A percentile compares a stretch with the other conserved stretches of the same genome.
Conservation (phyloP, 1,140 invertebrate species). For the Heliconius melpomene region DNA sequence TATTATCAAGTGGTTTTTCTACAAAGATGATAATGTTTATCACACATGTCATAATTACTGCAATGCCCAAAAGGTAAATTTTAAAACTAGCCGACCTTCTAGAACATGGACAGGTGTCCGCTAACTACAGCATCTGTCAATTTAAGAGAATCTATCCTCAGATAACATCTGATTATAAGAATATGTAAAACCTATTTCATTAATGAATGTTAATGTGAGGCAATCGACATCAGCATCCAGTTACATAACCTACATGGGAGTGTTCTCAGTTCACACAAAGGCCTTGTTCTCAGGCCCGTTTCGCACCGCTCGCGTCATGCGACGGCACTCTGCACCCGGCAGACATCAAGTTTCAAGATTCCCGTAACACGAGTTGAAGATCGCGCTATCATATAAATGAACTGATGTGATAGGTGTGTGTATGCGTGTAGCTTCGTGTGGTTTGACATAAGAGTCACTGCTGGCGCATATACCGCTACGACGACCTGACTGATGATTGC, state of each 20-base stretch:
- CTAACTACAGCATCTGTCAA: not conserved
- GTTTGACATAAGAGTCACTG: constrained; percentile 41
- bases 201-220: constrained; percentile 52
- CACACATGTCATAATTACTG: not conserved
- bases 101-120: constrained; percentile 30
- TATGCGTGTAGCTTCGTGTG: constrained; percentile 36
- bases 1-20: not conserved
- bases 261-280: constrained; percentile 56
- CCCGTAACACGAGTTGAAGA: constrained; percentile 62
- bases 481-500: constrained; percentile 34
- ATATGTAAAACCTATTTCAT: not conserved
- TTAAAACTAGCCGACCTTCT: constrained; percentile 51
- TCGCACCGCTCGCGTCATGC: constrained; percentile 44
- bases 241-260: constrained; percentile 70
- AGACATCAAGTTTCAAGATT: constrained; percentile 65
- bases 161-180: not conserved
- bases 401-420: constrained; percentile 16
- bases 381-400: constrained; percentile 54
- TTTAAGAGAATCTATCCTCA: not conserved
- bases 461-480: constrained; percentile 46
- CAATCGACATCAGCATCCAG: constrained; percentile 64
- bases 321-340: constrained; percentile 42
- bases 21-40: not conserved
- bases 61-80: not conserved
- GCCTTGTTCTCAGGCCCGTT: constrained; percentile 59